phyloP scores from a whole-genome alignment of 2,888 invertebrate species.

The Lordiphosa andalusiaca region DNA sequence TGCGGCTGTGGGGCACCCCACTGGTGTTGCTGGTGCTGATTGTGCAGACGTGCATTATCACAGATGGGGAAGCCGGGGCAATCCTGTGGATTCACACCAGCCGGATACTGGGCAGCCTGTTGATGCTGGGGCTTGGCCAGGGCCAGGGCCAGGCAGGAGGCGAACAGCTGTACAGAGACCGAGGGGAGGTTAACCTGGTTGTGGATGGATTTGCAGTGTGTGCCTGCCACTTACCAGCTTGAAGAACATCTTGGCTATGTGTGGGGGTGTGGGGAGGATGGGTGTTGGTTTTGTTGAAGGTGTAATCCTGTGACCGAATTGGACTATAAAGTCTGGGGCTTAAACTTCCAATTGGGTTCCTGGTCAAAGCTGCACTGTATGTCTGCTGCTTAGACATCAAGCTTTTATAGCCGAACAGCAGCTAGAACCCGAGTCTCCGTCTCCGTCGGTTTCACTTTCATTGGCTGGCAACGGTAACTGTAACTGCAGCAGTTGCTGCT shows the following conservation, averaged over 20 bases:
- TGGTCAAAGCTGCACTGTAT: slow-evolving; percentile 79
- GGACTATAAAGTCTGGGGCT: slow-evolving; percentile 79
- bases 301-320: slow-evolving; percentile 70
- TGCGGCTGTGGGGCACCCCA: slow-evolving; percentile 72
- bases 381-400: slow-evolving; percentile 60
- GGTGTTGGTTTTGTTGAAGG: neutral
- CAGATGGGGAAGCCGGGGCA: slow-evolving; percentile 82
- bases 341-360: slow-evolving; percentile 81
- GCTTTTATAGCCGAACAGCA: slow-evolving; percentile 77
- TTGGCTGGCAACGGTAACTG: slow-evolving; percentile 31
- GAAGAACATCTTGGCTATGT: slow-evolving; percentile 74
- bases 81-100: slow-evolving; percentile 81
- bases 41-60: slow-evolving; percentile 81
- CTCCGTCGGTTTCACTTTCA: slow-evolving; percentile 70
- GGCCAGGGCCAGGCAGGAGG: slow-evolving; percentile 75
- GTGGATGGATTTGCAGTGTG: neutral
- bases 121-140: slow-evolving; percentile 79
- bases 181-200: neutral
- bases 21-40: slow-evolving; percentile 72
- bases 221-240: slow-evolving; percentile 78
- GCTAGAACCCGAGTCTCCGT: slow-evolving; percentile 49
- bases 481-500: slow-evolving; percentile 37
- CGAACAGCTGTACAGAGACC: slow-evolving; percentile 61
- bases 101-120: slow-evolving; percentile 80
- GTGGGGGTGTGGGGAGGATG: slow-evolving; percentile 5